Evolutionary conservation across 2,113 vertebrate species (phyloP).

Genomic region (Greenwoodochromis staneri): DNA sequence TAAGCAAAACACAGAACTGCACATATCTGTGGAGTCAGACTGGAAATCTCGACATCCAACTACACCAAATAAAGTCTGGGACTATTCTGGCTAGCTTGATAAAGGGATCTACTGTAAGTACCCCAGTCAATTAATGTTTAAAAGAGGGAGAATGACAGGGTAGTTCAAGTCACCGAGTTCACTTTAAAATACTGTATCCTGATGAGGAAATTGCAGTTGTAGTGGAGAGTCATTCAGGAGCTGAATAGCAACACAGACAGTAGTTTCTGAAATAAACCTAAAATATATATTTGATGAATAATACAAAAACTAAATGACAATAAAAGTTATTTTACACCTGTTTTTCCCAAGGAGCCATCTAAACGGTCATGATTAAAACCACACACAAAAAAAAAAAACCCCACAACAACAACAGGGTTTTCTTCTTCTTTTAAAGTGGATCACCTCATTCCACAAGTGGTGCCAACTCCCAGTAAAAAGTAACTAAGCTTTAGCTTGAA

Average conservation of each 20-base stretch:
- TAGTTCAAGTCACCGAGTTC: neutral
- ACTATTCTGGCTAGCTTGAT: neutral
- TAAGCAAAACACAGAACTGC: neutral
- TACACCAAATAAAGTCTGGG: neutral
- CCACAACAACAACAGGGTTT: neutral
- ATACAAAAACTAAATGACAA: neutral
- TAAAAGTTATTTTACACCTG: neutral
- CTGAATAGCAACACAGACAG: neutral
- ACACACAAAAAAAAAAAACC: accelerated
- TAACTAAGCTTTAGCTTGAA: neutral
- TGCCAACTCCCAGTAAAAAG: neutral
- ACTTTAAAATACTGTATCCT: neutral
- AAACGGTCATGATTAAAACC: neutral
- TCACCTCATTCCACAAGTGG: neutral
- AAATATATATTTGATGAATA: neutral
- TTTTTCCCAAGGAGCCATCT: neutral
- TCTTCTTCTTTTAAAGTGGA: neutral
- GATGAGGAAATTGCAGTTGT: neutral
- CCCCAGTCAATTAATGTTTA: neutral
- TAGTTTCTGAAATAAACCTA: neutral
- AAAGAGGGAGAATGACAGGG: neutral
- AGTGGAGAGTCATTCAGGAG: neutral
- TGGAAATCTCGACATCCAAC: neutral
- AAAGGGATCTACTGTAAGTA: neutral
- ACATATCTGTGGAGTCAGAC: neutral